Evolutionary conservation across 1,140 invertebrate species (phyloP), one percentile per base, ranked within the genome.

Genomic region (Drosophila yakuba): DNA sequence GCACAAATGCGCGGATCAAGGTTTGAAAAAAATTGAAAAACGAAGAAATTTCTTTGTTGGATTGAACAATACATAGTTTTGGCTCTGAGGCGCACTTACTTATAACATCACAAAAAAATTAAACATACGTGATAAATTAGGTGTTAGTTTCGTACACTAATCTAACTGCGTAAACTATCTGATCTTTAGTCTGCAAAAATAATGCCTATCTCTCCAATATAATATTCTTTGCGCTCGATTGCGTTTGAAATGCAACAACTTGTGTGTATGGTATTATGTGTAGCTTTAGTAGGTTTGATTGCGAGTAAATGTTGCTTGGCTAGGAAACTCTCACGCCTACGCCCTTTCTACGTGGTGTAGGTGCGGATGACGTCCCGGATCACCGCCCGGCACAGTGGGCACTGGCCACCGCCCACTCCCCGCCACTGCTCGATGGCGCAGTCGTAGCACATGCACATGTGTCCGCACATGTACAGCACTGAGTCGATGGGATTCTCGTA

Each of bases 361-460:
- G 97, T 98, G 78, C 97, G 95, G 72, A 99, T 99, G 61, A 99
- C 97, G 92, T 99, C 98, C 80, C 96, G 95, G 73, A 99, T 99
- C 15, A 95, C 94, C 5, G 98, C 97, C 45, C 98, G 93, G 91
- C 98, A 99, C 17, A 99, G 95, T 0, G 98, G 98, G 93, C 98
- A 99, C 77, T 98, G 96, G 2, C 96, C 97, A 41, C 97, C 97
- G 1, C 97, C 97, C 81, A 97, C 97, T 17, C 96, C 96, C 43
- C 96, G 94, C 96, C 97, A 98, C 86, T 98, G 97, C 78, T 98
- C 96, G 14, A 97, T 94, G 2, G 98, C 98, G 93, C 98, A 99
- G n/a, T 97, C 94, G 89, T 97, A 99, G 92, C 98, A 99, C 98
- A 99, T 98, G 90, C 98, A 99, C 97, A 99, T 98, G 93, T 99